These are phyloP conservation scores for Bufo gargarizans DNA, from an alignment of 2,113 vertebrate genomes.

Conservation along the genomic window DNA sequence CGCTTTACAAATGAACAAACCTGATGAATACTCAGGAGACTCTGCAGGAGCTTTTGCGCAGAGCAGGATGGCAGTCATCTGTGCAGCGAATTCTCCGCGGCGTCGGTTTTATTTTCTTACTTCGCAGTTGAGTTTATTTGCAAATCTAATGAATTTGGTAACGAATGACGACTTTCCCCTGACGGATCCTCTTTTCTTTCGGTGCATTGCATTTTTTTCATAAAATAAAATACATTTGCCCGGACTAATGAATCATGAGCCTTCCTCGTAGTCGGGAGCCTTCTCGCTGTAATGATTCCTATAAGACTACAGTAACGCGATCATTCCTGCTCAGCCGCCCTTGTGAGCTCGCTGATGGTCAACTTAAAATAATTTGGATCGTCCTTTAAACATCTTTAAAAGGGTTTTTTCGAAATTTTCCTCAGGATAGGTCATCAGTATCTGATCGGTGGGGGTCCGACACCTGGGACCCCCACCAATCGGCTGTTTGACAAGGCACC, in stretches of 20 bases:
- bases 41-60: not conserved
- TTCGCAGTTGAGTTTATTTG: slow-evolving; percentile 30
- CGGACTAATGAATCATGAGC: slow-evolving; percentile 49
- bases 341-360: slow-evolving; percentile 8
- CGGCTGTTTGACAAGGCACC: too few species aligned
- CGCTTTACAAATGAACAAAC: not conserved
- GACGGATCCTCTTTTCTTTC: not conserved
- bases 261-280: slow-evolving; percentile 19
- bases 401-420: too few species aligned
- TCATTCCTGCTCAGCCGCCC: not conserved
- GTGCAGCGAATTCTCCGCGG: not conserved
- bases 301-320: not conserved
- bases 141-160: slow-evolving; percentile 41
- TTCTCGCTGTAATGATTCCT: slow-evolving; percentile 38
- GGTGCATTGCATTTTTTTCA: slow-evolving; percentile 13
- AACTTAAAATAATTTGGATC: slow-evolving; percentile 16
- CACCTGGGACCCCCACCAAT: too few species aligned
- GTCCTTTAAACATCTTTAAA: not conserved
- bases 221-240: slow-evolving; percentile 43
- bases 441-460: too few species aligned
- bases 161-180: slow-evolving; percentile 46
- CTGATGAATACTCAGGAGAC: not conserved
- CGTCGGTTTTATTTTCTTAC: not conserved
- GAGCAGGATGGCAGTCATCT: not conserved
- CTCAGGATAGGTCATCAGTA: too few species aligned